Base-by-base conservation (phyloP, 2,888 invertebrate genomes). In the Cerastoderma edule region DNA sequence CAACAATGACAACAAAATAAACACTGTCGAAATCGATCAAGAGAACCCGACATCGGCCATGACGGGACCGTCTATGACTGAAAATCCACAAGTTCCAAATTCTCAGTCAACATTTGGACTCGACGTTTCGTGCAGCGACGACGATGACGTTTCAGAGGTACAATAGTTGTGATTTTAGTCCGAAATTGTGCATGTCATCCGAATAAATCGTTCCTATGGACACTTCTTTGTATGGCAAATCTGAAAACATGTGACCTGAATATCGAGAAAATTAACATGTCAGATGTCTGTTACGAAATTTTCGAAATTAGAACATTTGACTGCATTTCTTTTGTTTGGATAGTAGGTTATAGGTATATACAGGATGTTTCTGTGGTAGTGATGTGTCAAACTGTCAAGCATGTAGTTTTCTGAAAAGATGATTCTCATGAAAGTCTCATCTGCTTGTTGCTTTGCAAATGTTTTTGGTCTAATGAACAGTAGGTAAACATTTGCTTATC, bases 101-200 rank as follows among this genome's bases (percentile, higher is more conserved):
- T 82, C 86, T 68, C 84, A 85, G 73, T 87, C 87, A 32, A 96
- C 96, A 94, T 96, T 95, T 95, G 96, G 97, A 95, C 96, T 96
- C 94, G 97, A 97, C 95, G 95, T 97, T 93, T 97, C 97, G 92
- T 97, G 97, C 95, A 97, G 97, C 94, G 98, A 98, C 94, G 97
- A 97, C 94, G 98, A 97, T 94, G 97, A 97, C 94, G 97, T 97
- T 93, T 97, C 97, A 92, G 97, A 97, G 97, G 97, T 98, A 95
- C 95, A 94, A 67, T 56, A 68, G 19, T 30, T 44, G 10, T 53
- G n/a, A 19, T 60, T 60, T 24, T 16, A 3, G 13, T 3, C 60
- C 27, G 60, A 35, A 39, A 2, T 50, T 24, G 2, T n/a, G 22
- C 50, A n/a, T 60, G 60, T 39, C 60, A 35, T 39, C 10, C 8